phyloP scores from a whole-genome alignment of 2,888 invertebrate species.

The Cancer borealis region DNA sequence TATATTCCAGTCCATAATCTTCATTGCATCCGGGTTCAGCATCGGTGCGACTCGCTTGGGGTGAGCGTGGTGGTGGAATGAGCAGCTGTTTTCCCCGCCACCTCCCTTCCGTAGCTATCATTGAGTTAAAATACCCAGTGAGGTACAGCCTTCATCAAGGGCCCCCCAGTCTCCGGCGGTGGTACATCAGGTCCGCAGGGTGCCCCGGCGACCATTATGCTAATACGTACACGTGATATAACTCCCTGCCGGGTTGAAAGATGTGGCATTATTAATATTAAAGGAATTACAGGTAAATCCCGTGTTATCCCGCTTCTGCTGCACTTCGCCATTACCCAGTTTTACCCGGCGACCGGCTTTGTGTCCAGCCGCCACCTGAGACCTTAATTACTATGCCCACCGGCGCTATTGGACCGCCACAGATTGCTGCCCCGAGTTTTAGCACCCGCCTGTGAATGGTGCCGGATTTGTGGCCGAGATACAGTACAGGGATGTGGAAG shows the following conservation, averaged over 20 bases:
- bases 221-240: conserved; percentile 6
- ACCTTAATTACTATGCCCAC: conserved; percentile 49
- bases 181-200: background rate
- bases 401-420: conserved; percentile 35
- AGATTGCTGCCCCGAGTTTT: conserved; percentile 48
- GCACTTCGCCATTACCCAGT: background rate
- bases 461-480: background rate
- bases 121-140: background rate
- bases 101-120: background rate
- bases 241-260: background rate
- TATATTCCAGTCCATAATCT: conserved; percentile 35
- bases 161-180: background rate
- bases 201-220: background rate
- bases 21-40: background rate
- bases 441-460: conserved; percentile 44
- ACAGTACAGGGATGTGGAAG: background rate
- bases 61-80: background rate
- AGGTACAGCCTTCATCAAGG: background rate
- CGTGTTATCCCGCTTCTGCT: background rate
- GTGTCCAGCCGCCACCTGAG: conserved; percentile 26
- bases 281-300: conserved; percentile 6
- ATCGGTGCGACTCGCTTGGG: background rate
- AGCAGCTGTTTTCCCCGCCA: background rate
- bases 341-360: conserved; percentile 33
- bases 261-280: background rate